Evolutionary conservation across 1,140 invertebrate species (phyloP), one percentile per base, ranked within the genome.

Genomic region (Saccostrea cuccullata): DNA sequence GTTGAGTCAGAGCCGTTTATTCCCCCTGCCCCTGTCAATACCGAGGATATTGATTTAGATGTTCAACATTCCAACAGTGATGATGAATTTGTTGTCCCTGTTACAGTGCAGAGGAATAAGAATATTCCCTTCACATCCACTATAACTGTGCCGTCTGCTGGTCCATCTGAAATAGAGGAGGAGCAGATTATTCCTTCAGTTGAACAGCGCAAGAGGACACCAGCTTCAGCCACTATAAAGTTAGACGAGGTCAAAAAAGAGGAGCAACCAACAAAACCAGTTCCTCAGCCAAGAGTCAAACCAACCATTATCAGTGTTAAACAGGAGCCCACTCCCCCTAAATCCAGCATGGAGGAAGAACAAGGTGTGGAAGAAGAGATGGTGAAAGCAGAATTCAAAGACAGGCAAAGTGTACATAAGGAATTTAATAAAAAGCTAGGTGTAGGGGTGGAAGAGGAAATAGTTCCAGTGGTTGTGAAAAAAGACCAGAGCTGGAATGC

Each of bases 361-460:
- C 20, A n/a, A n/a, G 23, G n/a, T 86, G 86, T 90, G 64, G 84
- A 88, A 23, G 89, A 90, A 67, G 89, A 88, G 9, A 47, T 87
- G 0, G 87, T 90, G 15, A 82, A 55, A 9, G 73, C 86, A 26
- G 77, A 67, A 56, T 60, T 64, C 47, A 84, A 85, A 70, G 17
- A 86, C 17, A 86, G 87, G 58, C 70, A 86, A 55, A 84, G 70
- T 26, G 77, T 40, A 86, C 15, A 64, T 26, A 82, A 87, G 23
- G 40, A 86, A 70, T 30, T 90, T 13, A 58, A 36, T 36, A 36
- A 36, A 36, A 90, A 88, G 83, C n/a, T 90, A 36, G 73, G 84
- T 70, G 26, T 23, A 15, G 86, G 60, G 26, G 86, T 90, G 20
- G 83, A 85, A 40, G 87, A 87, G 56, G 23, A 85, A 56, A 87